Base-by-base conservation (phyloP, 2,888 invertebrate species). In the Spialia ferax region DNA sequence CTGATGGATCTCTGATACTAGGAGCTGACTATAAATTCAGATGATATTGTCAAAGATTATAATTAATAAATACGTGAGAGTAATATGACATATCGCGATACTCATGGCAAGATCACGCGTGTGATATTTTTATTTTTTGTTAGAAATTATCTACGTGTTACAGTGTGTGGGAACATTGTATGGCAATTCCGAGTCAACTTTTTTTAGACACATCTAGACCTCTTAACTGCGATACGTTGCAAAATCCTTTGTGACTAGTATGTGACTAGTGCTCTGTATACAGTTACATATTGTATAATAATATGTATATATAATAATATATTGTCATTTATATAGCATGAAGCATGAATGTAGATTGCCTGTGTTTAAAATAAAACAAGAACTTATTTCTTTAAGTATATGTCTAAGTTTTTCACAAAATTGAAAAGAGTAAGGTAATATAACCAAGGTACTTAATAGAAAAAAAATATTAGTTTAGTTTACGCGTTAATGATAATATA, bases 41-140 rank as follows among this genome's bases (percentile, higher is more conserved):
- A 54, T 73, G 71, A 60, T 32, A 32, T 7, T 32, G 32, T 60
- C 66, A 54, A 59, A 59, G 38, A 59, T 52, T 29, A 66, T 38
- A 80, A 85, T 87, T 82, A 82, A 84, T 85, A 83, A 86, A 84
- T n/a, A 87, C 86, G 88, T 90, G 89, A 86, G 89, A 91, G 88
- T 87, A 86, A 82, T 75, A 79, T 89, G 87, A 87, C 88, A 91
- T 89, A 88, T 86, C 81, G 75, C 77, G 74, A 77, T 79, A 69
- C 71, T 70, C 79, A 81, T 75, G 79, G 77, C 60, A 70, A 73
- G 75, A 67, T 70, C 72, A 61, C 71, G 76, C 74, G 75, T 80
- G 78, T 74, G 77, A 77, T 81, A 55, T 67, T 83, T 80, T 75
- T 71, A 77, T 74, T 72, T 77, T 76, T 76, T 70, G 74, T 74